Evolutionary conservation across 2,113 vertebrate genomes (phyloP).

Genomic region (Charina bottae): DNA sequence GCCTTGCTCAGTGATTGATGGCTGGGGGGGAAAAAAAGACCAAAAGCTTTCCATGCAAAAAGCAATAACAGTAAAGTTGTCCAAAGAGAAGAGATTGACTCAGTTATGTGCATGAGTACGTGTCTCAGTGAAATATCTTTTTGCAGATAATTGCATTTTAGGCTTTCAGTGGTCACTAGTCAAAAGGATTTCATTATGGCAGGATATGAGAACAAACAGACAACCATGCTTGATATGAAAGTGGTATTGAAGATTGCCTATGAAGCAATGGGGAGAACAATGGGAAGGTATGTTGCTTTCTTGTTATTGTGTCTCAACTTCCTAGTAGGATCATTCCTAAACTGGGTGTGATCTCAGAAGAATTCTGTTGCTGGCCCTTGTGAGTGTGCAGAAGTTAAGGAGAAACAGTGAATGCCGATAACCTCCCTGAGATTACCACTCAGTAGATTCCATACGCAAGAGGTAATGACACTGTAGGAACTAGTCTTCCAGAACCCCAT

Average conservation of each 20-base stretch:
- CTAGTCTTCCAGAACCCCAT: no score
- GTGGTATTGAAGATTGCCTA: not conserved
- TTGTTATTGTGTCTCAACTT: not conserved
- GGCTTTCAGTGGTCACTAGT: constrained; percentile 24
- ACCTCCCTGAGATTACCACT: no score
- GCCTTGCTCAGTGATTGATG: not conserved
- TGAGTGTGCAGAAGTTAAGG: not conserved
- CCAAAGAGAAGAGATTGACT: constrained; percentile 24
- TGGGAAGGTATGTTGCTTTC: not conserved
- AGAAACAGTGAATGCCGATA: no score
- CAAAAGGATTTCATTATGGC: constrained; percentile 23
- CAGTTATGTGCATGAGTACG: not conserved
- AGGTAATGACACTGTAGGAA: no score
- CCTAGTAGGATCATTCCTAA: not conserved
- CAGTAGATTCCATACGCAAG: no score
- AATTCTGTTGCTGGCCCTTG: not conserved
- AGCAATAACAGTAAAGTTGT: constrained; percentile 25
- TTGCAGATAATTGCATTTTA: constrained; percentile 37
- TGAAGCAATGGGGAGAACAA: not conserved
- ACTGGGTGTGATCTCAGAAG: not conserved
- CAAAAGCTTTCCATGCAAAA: not conserved
- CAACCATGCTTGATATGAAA: not conserved
- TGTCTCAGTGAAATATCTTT: not conserved
- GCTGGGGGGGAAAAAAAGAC: not conserved
- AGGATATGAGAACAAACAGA: not conserved